Evolutionary conservation across 2,888 invertebrate genomes (phyloP), one percentile per base, ranked within the genome.

Genomic region (Eumacrocentrus americanus): DNA sequence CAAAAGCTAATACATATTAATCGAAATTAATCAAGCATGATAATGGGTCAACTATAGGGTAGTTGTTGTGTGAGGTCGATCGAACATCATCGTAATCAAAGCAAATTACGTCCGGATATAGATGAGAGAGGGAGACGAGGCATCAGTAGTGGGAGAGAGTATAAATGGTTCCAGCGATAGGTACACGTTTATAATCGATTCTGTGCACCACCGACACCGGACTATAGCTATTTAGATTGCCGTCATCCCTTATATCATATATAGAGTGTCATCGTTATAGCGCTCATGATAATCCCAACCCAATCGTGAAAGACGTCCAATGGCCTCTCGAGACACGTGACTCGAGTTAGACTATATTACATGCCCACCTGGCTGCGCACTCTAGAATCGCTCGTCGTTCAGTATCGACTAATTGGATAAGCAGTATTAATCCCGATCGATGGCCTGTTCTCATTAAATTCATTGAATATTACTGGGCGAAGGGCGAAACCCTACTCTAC

Each of bases 341-440:
- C 50, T 61, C 34, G 34, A 22, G 50, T 48, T 14, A 23, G 20
- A 55, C 23, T 14, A 52, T 2, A 23, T 23, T 5, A 14, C 42
- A 7, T 38, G 9, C 37, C 11, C 57, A 18, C 38, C n/a, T 29
- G 57, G 20, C 20, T 22, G 14, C 20, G 22, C 20, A 7, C 16
- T 14, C 18, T 29, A 35, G 20, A 46, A 23, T 25, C 29, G 37
- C 16, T 25, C 40, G 37, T 23, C 50, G 56, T 64, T 60, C 44
- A 70, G 70, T 72, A 70, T 67, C 66, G 66, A 67, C 68, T 72
- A 72, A 73, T 71, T 72, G 69, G 67, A 72, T 72, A 66, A 70
- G 66, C 69, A 60, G 64, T 63, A 68, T 42, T 52, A 35, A 52
- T 48, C 50, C 37, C 55, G 48, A 52, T 55, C 50, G 37, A 44